Conservation (phyloP, 2,113 vertebrate genomes). For the Malurus melanocephalus region DNA sequence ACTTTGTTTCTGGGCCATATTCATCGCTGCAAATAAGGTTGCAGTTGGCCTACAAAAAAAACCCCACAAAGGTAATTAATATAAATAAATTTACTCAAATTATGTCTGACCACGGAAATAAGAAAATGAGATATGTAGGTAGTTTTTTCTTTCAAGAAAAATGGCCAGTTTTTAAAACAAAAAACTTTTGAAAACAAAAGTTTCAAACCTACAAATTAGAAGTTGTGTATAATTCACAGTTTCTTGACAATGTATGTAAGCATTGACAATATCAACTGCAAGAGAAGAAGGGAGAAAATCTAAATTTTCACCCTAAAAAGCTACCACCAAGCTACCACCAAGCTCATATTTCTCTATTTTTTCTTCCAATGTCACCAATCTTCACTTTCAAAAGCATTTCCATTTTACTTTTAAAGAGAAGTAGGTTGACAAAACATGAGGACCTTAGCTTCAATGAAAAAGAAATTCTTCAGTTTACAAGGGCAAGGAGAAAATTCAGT, state of each 20-base stretch:
- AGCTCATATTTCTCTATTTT: background rate
- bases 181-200: background rate
- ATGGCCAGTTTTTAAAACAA: background rate
- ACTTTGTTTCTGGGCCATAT: conserved; percentile 85
- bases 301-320: background rate
- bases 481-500: background rate
- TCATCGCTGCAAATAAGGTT: conserved; percentile 86
- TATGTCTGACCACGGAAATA: background rate
- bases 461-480: background rate
- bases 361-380: background rate
- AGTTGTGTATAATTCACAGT: background rate
- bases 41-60: conserved; percentile 82
- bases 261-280: background rate
- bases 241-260: background rate
- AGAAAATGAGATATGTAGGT: background rate
- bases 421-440: background rate
- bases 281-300: background rate
- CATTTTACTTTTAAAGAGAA: background rate
- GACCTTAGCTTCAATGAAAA: background rate
- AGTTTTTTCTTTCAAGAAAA: background rate
- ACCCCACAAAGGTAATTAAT: background rate
- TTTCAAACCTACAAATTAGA: background rate
- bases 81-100: background rate
- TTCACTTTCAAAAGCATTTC: background rate
- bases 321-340: background rate